These are phyloP conservation scores for Epinotia brunnichana DNA, from an alignment of 2,888 invertebrate genomes.

Conservation along the genomic window DNA sequence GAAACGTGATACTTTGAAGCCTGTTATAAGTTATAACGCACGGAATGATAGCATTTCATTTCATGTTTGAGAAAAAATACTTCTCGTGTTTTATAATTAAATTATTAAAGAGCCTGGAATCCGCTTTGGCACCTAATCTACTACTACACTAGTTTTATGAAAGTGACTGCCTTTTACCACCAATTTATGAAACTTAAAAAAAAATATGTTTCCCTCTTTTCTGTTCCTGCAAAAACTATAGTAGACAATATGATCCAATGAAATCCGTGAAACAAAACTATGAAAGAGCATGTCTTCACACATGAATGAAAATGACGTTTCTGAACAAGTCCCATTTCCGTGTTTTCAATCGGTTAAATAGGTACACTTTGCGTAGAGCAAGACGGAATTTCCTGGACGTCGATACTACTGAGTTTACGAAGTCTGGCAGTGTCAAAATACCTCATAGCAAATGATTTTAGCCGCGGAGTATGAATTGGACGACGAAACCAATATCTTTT, in stretches of 20 bases:
- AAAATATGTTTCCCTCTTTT: slow-evolving; percentile 8
- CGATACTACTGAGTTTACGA: slow-evolving; percentile 26
- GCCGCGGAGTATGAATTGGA: slow-evolving; percentile 34
- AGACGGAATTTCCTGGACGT: slow-evolving; percentile 25
- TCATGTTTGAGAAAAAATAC: no score
- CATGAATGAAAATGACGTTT: slow-evolving; percentile 19
- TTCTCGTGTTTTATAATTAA: neutral
- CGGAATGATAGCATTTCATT: no score
- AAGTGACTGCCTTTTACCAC: slow-evolving; percentile 11
- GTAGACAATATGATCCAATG: slow-evolving; percentile 18
- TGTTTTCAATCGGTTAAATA: slow-evolving; percentile 16
- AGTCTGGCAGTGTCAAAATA: slow-evolving; percentile 22
- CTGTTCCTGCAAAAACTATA: slow-evolving; percentile 14
- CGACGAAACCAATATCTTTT: slow-evolving; percentile 26
- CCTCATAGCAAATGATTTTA: slow-evolving; percentile 29
- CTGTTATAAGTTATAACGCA: no score
- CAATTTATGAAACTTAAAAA: slow-evolving; percentile 12
- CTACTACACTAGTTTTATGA: slow-evolving; percentile 15
- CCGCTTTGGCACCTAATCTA: slow-evolving; percentile 2
- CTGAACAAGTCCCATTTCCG: slow-evolving; percentile 21
- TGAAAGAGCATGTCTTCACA: slow-evolving; percentile 20
- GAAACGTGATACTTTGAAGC: no score
- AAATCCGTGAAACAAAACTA: slow-evolving; percentile 28
- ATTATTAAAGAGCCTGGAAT: slow-evolving; percentile 1
- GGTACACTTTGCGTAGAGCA: slow-evolving; percentile 27